Percentiles rank a stretch among this genome's conserved stretches.
phyloP scores from a whole-genome alignment of 2,888 invertebrate species.

The Clepsis dumicolana region DNA sequence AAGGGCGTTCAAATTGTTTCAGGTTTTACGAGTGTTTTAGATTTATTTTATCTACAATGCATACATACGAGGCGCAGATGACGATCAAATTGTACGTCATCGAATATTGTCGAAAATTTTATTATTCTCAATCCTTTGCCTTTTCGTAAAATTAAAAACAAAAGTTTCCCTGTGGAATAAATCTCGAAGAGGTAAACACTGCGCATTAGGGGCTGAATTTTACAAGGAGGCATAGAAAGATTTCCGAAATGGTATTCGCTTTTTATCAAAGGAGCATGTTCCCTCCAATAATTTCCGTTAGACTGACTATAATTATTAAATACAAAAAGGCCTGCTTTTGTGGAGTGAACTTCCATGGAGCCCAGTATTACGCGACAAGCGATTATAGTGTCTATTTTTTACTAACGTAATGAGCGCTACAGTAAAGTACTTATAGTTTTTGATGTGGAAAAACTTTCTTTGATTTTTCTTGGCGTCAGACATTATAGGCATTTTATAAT shows the following conservation, averaged over 20 bases:
- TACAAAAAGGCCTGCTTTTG: conserved; percentile 48
- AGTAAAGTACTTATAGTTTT: too few species aligned
- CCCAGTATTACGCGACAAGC: background rate
- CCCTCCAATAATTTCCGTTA: conserved; percentile 54
- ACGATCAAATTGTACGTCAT: background rate
- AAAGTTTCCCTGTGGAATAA: background rate
- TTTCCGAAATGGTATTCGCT: conserved; percentile 29
- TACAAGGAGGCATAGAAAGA: background rate
- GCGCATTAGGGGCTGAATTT: background rate
- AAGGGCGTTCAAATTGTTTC: conserved; percentile 3
- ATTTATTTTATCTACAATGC: background rate
- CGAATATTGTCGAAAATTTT: too few species aligned
- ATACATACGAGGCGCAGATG: background rate
- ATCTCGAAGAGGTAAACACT: background rate
- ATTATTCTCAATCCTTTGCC: background rate
- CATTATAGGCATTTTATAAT: too few species aligned
- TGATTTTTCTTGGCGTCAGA: too few species aligned
- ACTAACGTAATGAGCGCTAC: too few species aligned
- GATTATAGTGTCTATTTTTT: too few species aligned
- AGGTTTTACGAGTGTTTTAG: background rate
- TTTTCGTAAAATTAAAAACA: background rate
- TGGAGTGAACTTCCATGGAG: background rate
- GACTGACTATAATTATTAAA: conserved; percentile 53
- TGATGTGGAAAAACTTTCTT: too few species aligned
- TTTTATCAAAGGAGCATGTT: conserved; percentile 45